Evolutionary conservation across 2,888 invertebrate genomes (phyloP), one percentile per base, ranked within the genome.

Genomic region (Amiota mariae): DNA sequence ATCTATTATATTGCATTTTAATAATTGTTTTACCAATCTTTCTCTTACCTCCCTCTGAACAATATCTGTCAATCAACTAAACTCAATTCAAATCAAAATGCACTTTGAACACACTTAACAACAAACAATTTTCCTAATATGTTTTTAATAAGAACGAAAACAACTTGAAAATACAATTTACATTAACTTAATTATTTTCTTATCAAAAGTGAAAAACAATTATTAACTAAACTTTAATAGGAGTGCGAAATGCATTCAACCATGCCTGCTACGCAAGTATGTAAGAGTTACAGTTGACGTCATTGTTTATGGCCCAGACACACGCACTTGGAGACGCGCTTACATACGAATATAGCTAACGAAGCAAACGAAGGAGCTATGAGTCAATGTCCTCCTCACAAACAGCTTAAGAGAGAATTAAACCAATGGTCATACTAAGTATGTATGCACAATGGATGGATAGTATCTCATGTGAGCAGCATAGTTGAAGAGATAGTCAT

Each of bases 171-270:
- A 79, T 82, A 77, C 80, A 85, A 83, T 83, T 79, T 73, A 76
- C 81, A 83, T 83, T 82, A 78, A 81, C 75, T 83, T 81, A 83
- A 83, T 83, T 83, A 85, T 82, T 83, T 83, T 82, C 71, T 54
- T 56, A 70, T 70, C 36, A 46, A 70, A 63, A 15, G 73, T 70
- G 76, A 24, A 64, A 64, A 64, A 64, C 64, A 64, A 46, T 15
- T 36, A 46, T 46, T 6, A 36, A 47, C 64, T 18, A 10, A 46
- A 46, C 47, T 64, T 13, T 46, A 74, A 72, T 71, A 51, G 63
- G 63, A 70, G 56, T 56, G 61, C 36, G 36, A 36, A 36, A 36
- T 36, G 36, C 8, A 36, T 36, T 36, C 8, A 36, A 36, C 36
- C 36, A 36, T 6, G 24, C 3, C 36, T 36, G 8, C 6, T 6